phyloP scores from a whole-genome alignment of 2,888 invertebrate species.

The Clitarchus hookeri region DNA sequence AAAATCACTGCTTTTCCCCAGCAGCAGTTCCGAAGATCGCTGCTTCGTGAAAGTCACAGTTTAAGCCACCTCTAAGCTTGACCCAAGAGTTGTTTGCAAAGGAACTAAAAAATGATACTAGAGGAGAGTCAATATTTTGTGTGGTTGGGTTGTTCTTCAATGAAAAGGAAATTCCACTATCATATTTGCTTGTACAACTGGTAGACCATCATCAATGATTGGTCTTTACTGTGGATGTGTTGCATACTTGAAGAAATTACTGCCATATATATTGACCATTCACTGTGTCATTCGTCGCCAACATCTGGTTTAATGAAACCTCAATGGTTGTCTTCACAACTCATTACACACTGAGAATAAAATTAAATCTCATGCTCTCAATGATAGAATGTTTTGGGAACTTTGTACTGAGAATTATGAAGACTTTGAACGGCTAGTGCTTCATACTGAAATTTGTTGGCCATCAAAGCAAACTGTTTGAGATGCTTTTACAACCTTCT shows the following conservation, averaged over 20 bases:
- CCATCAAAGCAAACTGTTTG: conserved; percentile 3
- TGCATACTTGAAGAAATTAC: background rate
- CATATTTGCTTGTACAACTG: conserved; percentile 10
- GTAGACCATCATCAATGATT: conserved; percentile 24
- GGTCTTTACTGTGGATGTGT: background rate
- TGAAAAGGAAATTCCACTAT: conserved; percentile 11
- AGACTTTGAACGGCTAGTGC: background rate
- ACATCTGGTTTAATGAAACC: background rate
- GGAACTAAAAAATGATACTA: too few species aligned
- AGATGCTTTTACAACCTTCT: background rate
- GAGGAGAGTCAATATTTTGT: too few species aligned
- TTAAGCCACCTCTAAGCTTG: too few species aligned
- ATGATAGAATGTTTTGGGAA: background rate
- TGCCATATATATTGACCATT: conserved; percentile 15
- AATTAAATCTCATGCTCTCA: conserved; percentile 5
- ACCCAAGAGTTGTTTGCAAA: too few species aligned
- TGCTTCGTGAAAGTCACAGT: too few species aligned
- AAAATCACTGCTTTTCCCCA: too few species aligned
- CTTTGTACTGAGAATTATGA: background rate
- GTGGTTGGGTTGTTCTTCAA: too few species aligned
- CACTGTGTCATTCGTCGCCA: conserved; percentile 27
- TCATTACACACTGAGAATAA: background rate
- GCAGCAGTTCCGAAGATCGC: too few species aligned
- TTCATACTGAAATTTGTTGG: conserved; percentile 11
- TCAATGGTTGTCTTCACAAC: background rate